Evolutionary conservation across 2,113 vertebrate genomes (phyloP).

Genomic region (Triplophysa rosa): DNA sequence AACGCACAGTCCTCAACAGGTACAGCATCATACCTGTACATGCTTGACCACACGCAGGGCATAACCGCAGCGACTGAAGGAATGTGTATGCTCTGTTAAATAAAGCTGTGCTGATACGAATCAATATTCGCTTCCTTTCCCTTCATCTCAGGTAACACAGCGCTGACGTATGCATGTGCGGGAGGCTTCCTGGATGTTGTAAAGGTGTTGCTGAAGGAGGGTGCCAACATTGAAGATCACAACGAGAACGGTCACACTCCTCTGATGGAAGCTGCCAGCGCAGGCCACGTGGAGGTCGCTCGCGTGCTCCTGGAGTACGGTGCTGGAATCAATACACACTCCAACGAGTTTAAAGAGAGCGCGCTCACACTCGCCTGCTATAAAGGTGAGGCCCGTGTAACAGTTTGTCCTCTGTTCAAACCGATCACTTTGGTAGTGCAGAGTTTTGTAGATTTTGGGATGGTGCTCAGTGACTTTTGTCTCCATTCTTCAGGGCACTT

Average conservation of each 20-base stretch:
- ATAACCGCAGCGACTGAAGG: not conserved
- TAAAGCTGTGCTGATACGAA: not conserved
- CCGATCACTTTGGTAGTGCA: not conserved
- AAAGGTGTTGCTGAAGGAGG: conserved; percentile 96
- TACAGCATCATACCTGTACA: conserved; percentile 52
- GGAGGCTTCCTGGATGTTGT: conserved; percentile 98
- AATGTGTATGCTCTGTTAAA: not conserved
- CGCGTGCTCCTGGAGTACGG: conserved; percentile 95
- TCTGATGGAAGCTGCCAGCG: conserved; percentile 98
- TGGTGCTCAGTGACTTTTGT: conserved; percentile 13
- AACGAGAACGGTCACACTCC: conserved; percentile 99
- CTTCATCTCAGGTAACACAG: conserved; percentile 86
- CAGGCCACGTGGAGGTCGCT: conserved; percentile 96
- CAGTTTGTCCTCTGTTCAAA: not conserved
- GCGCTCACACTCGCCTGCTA: conserved; percentile 98
- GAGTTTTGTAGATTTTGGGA: not conserved
- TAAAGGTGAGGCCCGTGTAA: conserved; percentile 81
- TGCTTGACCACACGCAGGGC: not conserved
- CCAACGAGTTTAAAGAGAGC: conserved; percentile 99
- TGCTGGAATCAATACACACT: conserved; percentile 98
- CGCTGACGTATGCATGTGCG: conserved; percentile 95
- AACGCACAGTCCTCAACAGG: conserved; percentile 97
- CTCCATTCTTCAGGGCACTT: conserved; percentile 84
- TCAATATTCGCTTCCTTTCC: not conserved
- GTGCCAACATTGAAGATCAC: conserved; percentile 98